phyloP scores from a whole-genome alignment of 2,888 invertebrate species.

The Eucera pruinosa region DNA sequence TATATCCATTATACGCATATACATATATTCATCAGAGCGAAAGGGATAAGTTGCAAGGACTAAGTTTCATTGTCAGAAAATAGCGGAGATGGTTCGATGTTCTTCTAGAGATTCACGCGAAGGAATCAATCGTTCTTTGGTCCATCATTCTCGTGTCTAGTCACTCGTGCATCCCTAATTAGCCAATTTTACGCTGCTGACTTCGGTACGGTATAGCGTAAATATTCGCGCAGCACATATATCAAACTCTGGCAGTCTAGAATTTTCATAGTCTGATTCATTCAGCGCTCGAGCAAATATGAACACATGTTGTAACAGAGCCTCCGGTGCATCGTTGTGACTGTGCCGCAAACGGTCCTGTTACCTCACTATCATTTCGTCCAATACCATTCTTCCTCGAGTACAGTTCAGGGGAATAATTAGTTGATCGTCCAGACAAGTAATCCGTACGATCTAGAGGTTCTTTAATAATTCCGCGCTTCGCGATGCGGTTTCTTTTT shows the following conservation, averaged over 20 bases:
- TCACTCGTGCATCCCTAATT: constrained; percentile 59
- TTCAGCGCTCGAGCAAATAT: constrained; percentile 19
- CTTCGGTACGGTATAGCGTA: constrained; percentile 54
- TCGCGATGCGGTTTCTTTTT: constrained; percentile 4
- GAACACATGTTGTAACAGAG: constrained; percentile 3
- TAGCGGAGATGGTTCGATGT: not conserved
- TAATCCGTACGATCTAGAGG: not conserved
- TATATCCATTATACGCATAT: too few species aligned
- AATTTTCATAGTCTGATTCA: constrained; percentile 51
- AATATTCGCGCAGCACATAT: constrained; percentile 35
- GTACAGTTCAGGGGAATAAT: not conserved
- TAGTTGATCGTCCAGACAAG: not conserved
- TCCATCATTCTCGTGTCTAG: constrained; percentile 31
- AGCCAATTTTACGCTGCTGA: constrained; percentile 68
- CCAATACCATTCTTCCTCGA: not conserved
- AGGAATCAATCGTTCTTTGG: constrained; percentile 10
- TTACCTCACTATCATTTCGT: not conserved
- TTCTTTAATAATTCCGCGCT: not conserved
- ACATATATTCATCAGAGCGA: too few species aligned
- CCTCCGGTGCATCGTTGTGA: not conserved
- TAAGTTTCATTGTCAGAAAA: not conserved
- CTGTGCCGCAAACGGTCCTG: not conserved
- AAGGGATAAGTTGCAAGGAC: too few species aligned
- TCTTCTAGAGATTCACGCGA: not conserved
- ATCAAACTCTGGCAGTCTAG: constrained; percentile 8